Conservation (phyloP, 2,888 invertebrate species). For the Steinernema hermaphroditum region DNA sequence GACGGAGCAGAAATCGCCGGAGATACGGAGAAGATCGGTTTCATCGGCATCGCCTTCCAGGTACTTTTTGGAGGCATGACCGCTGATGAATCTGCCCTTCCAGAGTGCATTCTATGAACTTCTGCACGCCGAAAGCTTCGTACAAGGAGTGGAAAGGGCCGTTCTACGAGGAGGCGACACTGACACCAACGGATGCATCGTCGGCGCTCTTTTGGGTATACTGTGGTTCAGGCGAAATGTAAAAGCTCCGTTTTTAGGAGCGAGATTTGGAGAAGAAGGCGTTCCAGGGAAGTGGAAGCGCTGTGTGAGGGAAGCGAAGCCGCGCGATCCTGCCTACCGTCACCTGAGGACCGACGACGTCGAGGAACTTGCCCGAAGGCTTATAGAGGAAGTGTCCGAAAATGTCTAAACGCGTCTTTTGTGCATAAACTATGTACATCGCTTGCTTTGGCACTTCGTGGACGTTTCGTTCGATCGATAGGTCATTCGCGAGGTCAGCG, state of each 20-base stretch:
- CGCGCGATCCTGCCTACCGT: not conserved
- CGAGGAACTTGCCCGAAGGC: not conserved
- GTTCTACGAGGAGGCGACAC: constrained; percentile 39
- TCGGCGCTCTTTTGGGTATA: constrained; percentile 34
- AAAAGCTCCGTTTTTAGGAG: constrained; percentile 2
- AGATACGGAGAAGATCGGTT: constrained; percentile 35
- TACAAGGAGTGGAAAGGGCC: constrained; percentile 27
- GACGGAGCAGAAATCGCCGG: constrained; percentile 33
- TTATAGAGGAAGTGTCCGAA: not conserved
- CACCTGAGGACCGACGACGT: not conserved
- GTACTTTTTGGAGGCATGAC: not conserved
- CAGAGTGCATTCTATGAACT: constrained; percentile 40
- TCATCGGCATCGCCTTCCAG: constrained; percentile 39
- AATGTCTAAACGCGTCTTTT: not conserved
- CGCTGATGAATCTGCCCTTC: not conserved
- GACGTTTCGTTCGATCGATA: not conserved
- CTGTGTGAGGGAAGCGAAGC: constrained; percentile 35
- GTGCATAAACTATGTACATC: not conserved
- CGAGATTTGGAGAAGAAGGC: constrained; percentile 36
- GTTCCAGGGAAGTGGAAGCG: constrained; percentile 39
- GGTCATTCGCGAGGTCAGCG: not conserved
- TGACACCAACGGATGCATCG: constrained; percentile 42
- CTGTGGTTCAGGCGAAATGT: too few species aligned
- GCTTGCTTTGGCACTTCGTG: not conserved
- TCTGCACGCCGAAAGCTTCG: constrained; percentile 34